Conservation (phyloP, 2,888 invertebrate species). For the Scaptomyza cyrtandrae region DNA sequence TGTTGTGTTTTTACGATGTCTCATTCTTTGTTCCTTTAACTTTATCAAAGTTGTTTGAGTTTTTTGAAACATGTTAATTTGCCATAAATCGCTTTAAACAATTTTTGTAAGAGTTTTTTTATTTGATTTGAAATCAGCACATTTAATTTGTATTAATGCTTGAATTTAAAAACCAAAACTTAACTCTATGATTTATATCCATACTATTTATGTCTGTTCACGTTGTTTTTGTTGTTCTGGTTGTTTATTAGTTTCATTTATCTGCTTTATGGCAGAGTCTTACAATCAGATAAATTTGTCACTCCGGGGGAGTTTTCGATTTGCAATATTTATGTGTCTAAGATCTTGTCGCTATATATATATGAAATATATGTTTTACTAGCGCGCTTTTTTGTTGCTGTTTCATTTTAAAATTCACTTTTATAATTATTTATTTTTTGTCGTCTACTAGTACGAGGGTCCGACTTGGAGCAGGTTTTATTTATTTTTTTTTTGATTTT, state of each 20-base stretch:
- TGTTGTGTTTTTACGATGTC: neutral
- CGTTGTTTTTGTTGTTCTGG: neutral
- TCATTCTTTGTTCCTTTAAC: neutral
- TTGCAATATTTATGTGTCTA: constrained; percentile 41
- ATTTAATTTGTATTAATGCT: constrained; percentile 54
- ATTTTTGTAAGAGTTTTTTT: constrained; percentile 14
- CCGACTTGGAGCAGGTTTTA: constrained; percentile 58
- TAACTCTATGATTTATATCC: constrained; percentile 13
- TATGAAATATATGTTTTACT: constrained; percentile 55
- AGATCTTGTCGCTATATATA: constrained; percentile 22
- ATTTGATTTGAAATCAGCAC: constrained; percentile 45
- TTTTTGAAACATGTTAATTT: constrained; percentile 1
- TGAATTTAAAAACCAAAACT: constrained; percentile 24
- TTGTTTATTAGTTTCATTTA: constrained; percentile 4
- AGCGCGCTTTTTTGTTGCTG: constrained; percentile 53
- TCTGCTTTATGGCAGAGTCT: constrained; percentile 7
- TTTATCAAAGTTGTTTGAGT: neutral
- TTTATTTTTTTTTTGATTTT: constrained; percentile 25
- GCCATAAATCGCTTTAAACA: neutral
- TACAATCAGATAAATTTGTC: constrained; percentile 18
- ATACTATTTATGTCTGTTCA: neutral
- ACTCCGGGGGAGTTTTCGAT: constrained; percentile 13
- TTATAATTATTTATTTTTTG: constrained; percentile 29
- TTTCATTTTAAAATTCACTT: constrained; percentile 45
- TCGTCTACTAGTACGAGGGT: constrained; percentile 54